Evolutionary conservation across 2,888 invertebrate species (phyloP), one percentile per base, ranked within the genome.

Genomic region (Incurvaria masculella): DNA sequence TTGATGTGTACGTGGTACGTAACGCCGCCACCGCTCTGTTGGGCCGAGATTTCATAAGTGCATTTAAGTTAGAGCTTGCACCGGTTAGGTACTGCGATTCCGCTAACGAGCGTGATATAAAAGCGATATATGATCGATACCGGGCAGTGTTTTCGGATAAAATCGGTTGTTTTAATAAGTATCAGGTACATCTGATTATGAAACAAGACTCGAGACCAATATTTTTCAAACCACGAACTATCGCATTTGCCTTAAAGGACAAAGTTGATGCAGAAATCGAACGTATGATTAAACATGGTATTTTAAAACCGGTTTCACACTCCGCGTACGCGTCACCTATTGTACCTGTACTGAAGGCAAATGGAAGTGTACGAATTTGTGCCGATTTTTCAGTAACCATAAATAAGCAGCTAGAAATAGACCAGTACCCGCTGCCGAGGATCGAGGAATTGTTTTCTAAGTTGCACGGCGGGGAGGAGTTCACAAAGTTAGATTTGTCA

Each of bases 361-460:
- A 52, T 23, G 53, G 54, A 6, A 47, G 41, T 19, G 49, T 54
- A 2, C 52, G 49, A 41, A 54, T 56, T 18, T 54, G 54, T 14
- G 56, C 52, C 1, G 56, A 57, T 45, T 60, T 49, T 46, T 57
- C 58, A 14, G 51, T 59, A 3, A 61, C 58, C 1, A 17, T 59
- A 43, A 61, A 60, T 48, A 55, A 56, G 43, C 52, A 51, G 44
- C 42, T 61, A 21, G 46, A 51, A 20, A 56, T 59, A 18, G 61
- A 61, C 17, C 49, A 57, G 40, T 55, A 58, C 44, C 56, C 55
- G 8, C 33, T 58, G 21, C 57, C 56, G 3, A 46, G 56, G 26
- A 55, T 59, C 10, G 54, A 59, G 18, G 57, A 59, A 26, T 46
- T 57, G 8, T 57, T 55, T 51, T 20, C 38, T 18, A 53, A 53